These are phyloP conservation scores for Xestia c-nigrum DNA, from an alignment of 2,888 invertebrate species.

Conservation along the genomic window DNA sequence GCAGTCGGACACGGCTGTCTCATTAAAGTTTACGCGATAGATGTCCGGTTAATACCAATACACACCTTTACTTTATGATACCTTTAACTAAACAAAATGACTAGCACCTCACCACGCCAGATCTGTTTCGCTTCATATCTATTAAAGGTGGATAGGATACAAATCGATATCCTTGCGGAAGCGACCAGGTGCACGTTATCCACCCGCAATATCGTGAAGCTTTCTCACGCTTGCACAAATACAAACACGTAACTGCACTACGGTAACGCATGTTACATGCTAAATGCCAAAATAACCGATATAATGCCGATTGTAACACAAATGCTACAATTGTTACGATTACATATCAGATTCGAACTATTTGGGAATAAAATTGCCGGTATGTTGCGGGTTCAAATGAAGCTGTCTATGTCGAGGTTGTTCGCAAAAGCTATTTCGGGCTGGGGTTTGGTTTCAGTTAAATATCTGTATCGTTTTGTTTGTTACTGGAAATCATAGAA, in stretches of 20 bases:
- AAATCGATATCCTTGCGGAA: slow-evolving; percentile 71
- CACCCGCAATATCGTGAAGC: slow-evolving; percentile 45
- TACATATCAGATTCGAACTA: slow-evolving; percentile 27
- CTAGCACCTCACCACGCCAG: slow-evolving; percentile 21
- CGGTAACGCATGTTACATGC: slow-evolving; percentile 30
- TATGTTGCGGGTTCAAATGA: slow-evolving; percentile 27
- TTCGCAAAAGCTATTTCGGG: slow-evolving; percentile 10
- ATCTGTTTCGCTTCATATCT: slow-evolving; percentile 68
- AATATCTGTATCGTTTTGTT: slow-evolving; percentile 11
- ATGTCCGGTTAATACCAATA: no score
- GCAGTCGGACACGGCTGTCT: no score
- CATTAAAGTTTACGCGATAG: no score
- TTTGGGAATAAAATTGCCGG: slow-evolving; percentile 32
- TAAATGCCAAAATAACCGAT: slow-evolving; percentile 43
- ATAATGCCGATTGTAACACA: slow-evolving; percentile 37
- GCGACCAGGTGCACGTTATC: slow-evolving; percentile 70
- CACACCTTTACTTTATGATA: no score
- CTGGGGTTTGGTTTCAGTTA: slow-evolving; percentile 4
- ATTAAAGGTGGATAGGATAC: slow-evolving; percentile 66
- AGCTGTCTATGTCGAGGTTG: slow-evolving; percentile 14
- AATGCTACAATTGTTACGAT: slow-evolving; percentile 11
- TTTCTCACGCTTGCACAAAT: slow-evolving; percentile 74
- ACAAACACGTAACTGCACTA: slow-evolving; percentile 52
- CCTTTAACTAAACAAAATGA: not conserved
- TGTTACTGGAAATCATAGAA: not conserved